Base-by-base conservation (phyloP, 2,113 vertebrate genomes). In the Uria aalge region DNA sequence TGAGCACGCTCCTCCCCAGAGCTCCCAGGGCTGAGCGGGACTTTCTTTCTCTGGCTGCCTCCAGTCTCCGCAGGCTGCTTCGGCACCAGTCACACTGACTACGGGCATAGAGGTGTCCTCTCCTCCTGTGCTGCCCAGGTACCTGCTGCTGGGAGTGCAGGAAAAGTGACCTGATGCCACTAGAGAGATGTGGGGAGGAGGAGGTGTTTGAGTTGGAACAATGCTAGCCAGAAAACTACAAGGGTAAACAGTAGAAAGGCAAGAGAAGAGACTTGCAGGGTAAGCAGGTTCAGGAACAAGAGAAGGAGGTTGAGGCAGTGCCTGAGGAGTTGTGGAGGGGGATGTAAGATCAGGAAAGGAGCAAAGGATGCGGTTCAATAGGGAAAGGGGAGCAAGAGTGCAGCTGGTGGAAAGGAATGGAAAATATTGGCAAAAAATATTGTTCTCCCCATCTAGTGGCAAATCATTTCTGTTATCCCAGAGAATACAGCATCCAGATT, bases 61-160 rank as follows among this genome's bases (percentile, higher is more conserved):
- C 41, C 34, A 38, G 14, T 15, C 71, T 72, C 53, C 27, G 27
- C 45, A 41, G 63, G 50, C 38, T 73, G 36, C 75, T 79, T 41
- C 7, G 8, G 47, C 60, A n/a, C 50, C 32, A 43, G 62, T 34
- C 10, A 0, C 34, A 18, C 36, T 1, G 5, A 2, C 23, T 7
- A 3, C 2, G 0, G 74, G 41, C 15, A 3, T 0, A 11, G 77
- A 71, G 64, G 19, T 15, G 77, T 66, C 30, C 7, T 76, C 17
- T 86, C 21, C 36, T 88, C 66, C 79, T 1, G 1, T 53, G 50
- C 68, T 92, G 59, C 57, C 57, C 71, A 66, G 60, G 48, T 95
- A 60, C 66, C 60, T 62, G 40, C 76, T 81, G 68, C 84, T 48
- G 29, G 9, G 7, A 38, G 48, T 82, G 34, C 48, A 73, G 62